Evolutionary conservation across 2,888 invertebrate species (phyloP), one percentile per base, ranked within the genome.

Genomic region (Drosophila falleni): DNA sequence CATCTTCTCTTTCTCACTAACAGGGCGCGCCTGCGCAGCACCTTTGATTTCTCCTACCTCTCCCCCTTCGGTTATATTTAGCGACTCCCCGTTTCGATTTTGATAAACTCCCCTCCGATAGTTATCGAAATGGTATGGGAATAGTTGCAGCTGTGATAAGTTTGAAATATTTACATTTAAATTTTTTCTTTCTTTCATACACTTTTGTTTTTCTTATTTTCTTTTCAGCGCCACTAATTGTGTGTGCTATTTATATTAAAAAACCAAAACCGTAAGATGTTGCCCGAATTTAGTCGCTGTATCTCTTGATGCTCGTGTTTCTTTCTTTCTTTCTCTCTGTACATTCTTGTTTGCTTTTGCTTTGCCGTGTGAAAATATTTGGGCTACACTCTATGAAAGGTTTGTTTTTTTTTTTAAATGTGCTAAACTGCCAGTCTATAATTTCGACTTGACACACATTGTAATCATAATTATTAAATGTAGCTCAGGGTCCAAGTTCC

Each of bases 291-390:
- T 77, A 70, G 69, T 69, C 67, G 74, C 70, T 55, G 53, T 55
- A 59, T 63, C 49, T 66, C 50, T 70, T 46, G 31, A 11, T 60
- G 51, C 42, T 65, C 56, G 63, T 59, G 67, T 47, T 66, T 37
- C 49, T 60, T 55, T 49, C 46, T 50, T 49, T 55, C 5, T 53
- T 16, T 41, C 31, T 31, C 49, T 39, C 11, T 3, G 37, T 61
- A 46, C 56, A 66, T 66, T 71, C 42, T 8, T 73, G 66, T 69
- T 65, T 71, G 51, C 56, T 31, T 76, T 73, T 61, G 62, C 55
- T 59, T 69, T 75, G 78, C 71, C 79, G 82, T 86, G 85, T 86
- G 88, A 85, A 85, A 89, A 87, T 87, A 81, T 83, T 83, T 76
- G 66, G 82, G 83, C 81, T 87, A 74, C 60, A 61, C 55, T 70